phyloP scores from a whole-genome alignment of 2,113 vertebrate genomes.

The Cephalopholis sonnerati region DNA sequence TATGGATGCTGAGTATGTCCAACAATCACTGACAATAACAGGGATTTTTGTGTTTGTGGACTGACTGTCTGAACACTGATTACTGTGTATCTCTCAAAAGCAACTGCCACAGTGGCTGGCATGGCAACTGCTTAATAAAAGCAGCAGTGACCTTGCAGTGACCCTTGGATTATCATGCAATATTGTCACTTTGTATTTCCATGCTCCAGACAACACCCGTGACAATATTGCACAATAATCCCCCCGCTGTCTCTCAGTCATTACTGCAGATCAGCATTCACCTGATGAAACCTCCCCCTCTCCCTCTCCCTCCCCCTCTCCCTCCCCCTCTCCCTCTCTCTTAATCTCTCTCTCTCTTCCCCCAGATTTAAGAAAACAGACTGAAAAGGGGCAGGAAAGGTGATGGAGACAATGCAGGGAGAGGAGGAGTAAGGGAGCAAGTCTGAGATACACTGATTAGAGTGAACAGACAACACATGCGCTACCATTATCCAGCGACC shows the following conservation, averaged over 20 bases:
- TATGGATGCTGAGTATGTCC: background rate
- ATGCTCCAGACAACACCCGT: constrained; percentile 65
- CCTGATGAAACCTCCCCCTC: constrained; percentile 58
- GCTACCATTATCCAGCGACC: constrained; percentile 47
- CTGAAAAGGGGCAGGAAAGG: constrained; percentile 26
- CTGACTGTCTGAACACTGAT: background rate
- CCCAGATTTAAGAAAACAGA: constrained; percentile 42
- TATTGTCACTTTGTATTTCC: constrained; percentile 75
- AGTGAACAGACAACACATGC: constrained; percentile 60
- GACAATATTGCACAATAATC: constrained; percentile 78
- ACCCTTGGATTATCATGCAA: constrained; percentile 72
- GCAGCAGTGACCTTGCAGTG: constrained; percentile 57
- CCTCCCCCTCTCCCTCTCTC: background rate
- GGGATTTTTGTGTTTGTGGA: background rate
- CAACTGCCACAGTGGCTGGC: constrained; percentile 18
- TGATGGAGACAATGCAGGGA: constrained; percentile 8
- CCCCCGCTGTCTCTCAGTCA: constrained; percentile 59
- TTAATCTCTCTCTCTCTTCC: constrained; percentile 2
- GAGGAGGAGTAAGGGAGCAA: constrained; percentile 15
- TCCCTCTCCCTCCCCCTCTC: background rate
- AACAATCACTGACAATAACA: background rate
- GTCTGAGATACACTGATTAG: constrained; percentile 49
- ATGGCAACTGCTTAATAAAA: constrained; percentile 50
- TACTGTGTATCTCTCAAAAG: constrained; percentile 1
- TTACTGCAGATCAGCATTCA: constrained; percentile 73